Base-by-base conservation (phyloP, 2,797 vertebrate species). In the Catamblyrhynchus diadema region DNA sequence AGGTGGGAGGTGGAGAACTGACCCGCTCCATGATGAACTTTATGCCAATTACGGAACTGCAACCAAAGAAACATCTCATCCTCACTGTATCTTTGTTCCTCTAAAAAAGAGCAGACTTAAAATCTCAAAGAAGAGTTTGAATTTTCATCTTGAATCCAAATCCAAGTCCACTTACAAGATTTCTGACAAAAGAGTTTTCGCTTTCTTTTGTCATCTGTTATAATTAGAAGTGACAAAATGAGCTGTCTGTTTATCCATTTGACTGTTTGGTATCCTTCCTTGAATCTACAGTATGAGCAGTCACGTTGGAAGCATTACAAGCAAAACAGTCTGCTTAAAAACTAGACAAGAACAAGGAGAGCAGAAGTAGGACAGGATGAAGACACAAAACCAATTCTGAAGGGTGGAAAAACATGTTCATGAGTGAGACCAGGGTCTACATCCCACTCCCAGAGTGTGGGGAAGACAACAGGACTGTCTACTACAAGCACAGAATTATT, bases 321-420 rank as follows among this genome's bases (percentile, higher is more conserved):
- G 61, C 81, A 91, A 89, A 96, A 97, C 88, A 95, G 90, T 96
- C 93, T 96, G 94, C 75, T 89, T 88, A 72, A 93, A 93, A 86
- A 74, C 14, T 39, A 94, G 70, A 83, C 33, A 89, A 94, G 66
- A 93, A 83, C 37, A 81, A 94, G 61, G 72, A 93, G 41, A 81
- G 61, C 64, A 74, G 35, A 42, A 86, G 35, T 5, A 83, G 25
- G 75, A 93, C 65, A 82, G 35, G 53, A 91, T 73, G 71, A 94
- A 91, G 77, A 93, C 32, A 79, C 12, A 50, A 86, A 79, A 81
- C 24, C 67, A 54, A 6, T 70, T 81, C 66, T 81, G 66, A 12
- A 81, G 28, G 33, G 30, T 74, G 69, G 74, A 92, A 93, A 96
- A 93, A 88, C 54, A 75, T 1, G n/a, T 19, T 93, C 32, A 66